Evolutionary conservation across 2,113 vertebrate genomes (phyloP), one percentile per base, ranked within the genome.

Genomic region (Dicerorhinus sumatrensis): DNA sequence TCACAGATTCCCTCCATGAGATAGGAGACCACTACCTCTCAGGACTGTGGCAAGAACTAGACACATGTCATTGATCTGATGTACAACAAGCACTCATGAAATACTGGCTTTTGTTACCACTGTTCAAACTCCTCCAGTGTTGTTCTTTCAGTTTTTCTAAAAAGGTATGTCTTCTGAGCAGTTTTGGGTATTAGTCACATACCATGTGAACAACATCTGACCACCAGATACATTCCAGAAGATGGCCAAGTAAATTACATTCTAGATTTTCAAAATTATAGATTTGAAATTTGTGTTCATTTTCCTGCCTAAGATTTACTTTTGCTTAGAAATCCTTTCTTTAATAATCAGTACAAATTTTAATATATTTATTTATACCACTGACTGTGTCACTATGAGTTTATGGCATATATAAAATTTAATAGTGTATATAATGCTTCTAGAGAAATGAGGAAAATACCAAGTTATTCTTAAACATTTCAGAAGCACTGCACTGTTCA

Each of bases 401-500:
- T 85, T 73, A 73, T 56, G 20, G 42, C 63, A 86, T n/a, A 60
- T 3, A 54, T 31, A 75, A 87, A 81, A 63, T 54, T 31, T 54
- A 80, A 67, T 42, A 94, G 20, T 67, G 27, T 67, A 54, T 25
- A 48, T 36, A 75, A 48, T 31, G 67, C 51, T 73, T 81, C 82
- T 70, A 94, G 60, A 87, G 82, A 94, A 96, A 87, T 7, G 21
- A 62, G 73, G 39, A 94, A 91, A 95, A 63, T 54, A 29, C 14
- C 29, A 79, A 80, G 29, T 33, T 65, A 80, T 65, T 54, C 36
- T 83, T 58, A 76, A 80, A 79, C 33, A 46, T 62, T 84, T 69
- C 42, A 36, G 79, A 89, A 93, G 60, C 10, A 17, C 39, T n/a
- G 8, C 8, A n/a, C 17, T 80, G 16, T 80, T 87, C 63, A 69